These are phyloP conservation scores for Lutjanus erythropterus DNA, from an alignment of 2,113 vertebrate species.

Conservation along the genomic window DNA sequence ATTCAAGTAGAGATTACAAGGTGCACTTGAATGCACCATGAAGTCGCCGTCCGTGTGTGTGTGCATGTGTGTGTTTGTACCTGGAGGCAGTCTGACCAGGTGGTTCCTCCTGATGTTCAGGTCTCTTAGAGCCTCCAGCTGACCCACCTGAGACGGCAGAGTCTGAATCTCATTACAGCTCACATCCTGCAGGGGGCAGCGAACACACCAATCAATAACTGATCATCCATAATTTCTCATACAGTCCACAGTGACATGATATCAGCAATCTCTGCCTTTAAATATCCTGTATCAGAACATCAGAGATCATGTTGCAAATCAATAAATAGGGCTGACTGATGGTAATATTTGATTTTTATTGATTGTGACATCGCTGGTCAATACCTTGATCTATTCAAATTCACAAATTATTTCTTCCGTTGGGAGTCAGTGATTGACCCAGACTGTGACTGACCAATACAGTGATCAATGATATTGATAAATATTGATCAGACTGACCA, in stretches of 20 bases:
- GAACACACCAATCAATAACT: neutral
- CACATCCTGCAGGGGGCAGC: constrained; percentile 88
- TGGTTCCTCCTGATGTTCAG: constrained; percentile 96
- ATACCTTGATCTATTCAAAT: too few species aligned
- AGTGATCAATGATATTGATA: too few species aligned
- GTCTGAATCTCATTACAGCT: constrained; percentile 99
- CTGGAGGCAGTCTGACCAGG: constrained; percentile 92
- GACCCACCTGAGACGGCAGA: constrained; percentile 93
- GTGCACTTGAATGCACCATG: too few species aligned
- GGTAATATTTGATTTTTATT: too few species aligned
- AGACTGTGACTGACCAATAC: too few species aligned
- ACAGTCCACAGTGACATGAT: neutral
- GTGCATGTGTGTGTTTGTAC: constrained; percentile 70
- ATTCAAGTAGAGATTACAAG: too few species aligned
- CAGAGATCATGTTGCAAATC: neutral
- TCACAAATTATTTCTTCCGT: too few species aligned
- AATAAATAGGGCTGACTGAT: neutral
- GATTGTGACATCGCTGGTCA: neutral
- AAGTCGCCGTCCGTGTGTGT: neutral
- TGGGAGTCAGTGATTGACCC: too few species aligned
- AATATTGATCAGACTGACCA: constrained; percentile 90
- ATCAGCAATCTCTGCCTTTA: neutral
- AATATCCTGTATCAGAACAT: neutral
- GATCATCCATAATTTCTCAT: neutral
- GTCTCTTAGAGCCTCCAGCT: constrained; percentile 91